Conservation (phyloP, 2,797 vertebrate genomes). For the Acrocephalus scirpaceus region DNA sequence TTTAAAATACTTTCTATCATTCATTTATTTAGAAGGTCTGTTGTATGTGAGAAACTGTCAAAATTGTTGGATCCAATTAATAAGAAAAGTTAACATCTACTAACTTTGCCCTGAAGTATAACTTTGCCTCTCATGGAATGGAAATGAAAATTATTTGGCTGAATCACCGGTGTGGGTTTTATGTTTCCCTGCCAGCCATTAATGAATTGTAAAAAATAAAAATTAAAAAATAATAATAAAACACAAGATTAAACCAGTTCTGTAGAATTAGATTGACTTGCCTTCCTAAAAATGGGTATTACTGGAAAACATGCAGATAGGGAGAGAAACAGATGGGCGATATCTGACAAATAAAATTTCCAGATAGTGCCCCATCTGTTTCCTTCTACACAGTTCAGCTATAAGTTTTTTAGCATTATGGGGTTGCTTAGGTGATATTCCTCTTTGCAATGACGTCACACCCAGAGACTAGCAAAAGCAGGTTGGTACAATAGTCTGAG, state of each 20-base stretch:
- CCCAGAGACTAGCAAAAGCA: slow-evolving; percentile 2
- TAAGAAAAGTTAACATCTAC: slow-evolving; percentile 60
- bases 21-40: slow-evolving; percentile 62
- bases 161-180: slow-evolving; percentile 65
- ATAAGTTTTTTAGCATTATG: slow-evolving; percentile 55
- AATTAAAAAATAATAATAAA: slow-evolving; percentile 48
- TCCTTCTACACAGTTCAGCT: slow-evolving; percentile 61
- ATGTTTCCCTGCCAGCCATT: slow-evolving; percentile 62
- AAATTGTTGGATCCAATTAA: slow-evolving; percentile 68
- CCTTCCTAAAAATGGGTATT: slow-evolving; percentile 73
- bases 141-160: slow-evolving; percentile 43
- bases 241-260: slow-evolving; percentile 56
- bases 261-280: slow-evolving; percentile 65
- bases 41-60: slow-evolving; percentile 60
- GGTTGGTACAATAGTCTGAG: slow-evolving; percentile 8
- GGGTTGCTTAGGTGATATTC: slow-evolving; percentile 57
- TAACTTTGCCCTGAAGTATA: slow-evolving; percentile 66
- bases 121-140: slow-evolving; percentile 51
- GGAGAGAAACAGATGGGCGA: slow-evolving; percentile 74
- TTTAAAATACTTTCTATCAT: slow-evolving; percentile 59
- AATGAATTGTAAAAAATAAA: slow-evolving; percentile 69
- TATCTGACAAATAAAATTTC: slow-evolving; percentile 75
- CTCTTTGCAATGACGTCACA: slow-evolving; percentile 16
- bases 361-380: slow-evolving; percentile 79
- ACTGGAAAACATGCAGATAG: slow-evolving; percentile 63